Evolutionary conservation across 2,888 invertebrate genomes (phyloP).

Genomic region (Stenodera caucasica): DNA sequence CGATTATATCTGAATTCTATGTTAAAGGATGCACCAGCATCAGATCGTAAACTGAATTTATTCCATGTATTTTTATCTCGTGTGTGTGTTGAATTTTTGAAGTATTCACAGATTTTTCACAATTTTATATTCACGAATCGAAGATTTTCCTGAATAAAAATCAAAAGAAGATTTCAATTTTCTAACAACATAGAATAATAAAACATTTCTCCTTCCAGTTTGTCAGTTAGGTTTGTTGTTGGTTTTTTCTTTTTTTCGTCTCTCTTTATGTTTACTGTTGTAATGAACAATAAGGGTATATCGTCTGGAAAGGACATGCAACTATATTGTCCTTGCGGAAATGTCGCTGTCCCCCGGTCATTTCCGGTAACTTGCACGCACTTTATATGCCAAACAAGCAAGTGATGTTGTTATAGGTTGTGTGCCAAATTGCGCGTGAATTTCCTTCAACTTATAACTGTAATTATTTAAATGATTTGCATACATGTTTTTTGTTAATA

Average conservation of each 20-base stretch:
- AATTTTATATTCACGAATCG: background rate
- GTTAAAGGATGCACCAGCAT: background rate
- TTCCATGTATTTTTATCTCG: background rate
- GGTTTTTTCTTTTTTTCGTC: no score
- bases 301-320: constrained; percentile 26
- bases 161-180: background rate
- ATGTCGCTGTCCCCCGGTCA: constrained; percentile 39
- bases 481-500: no score
- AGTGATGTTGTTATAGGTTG: constrained; percentile 15
- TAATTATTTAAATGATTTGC: constrained; percentile 19
- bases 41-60: background rate
- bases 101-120: background rate
- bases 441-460: constrained; percentile 16
- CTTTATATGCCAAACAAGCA: constrained; percentile 13
- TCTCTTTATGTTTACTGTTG: background rate
- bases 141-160: background rate
- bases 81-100: background rate
- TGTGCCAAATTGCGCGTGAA: constrained; percentile 24
- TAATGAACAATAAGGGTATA: background rate
- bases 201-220: background rate
- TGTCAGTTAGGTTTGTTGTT: background rate
- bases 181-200: background rate
- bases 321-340: constrained; percentile 40
- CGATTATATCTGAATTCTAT: background rate
- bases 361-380: constrained; percentile 34